A percentile compares a stretch with the other conserved stretches of the same genome.
phyloP scores from a whole-genome alignment of 2,797 vertebrate species.

The Pachyuromys duprasi region DNA sequence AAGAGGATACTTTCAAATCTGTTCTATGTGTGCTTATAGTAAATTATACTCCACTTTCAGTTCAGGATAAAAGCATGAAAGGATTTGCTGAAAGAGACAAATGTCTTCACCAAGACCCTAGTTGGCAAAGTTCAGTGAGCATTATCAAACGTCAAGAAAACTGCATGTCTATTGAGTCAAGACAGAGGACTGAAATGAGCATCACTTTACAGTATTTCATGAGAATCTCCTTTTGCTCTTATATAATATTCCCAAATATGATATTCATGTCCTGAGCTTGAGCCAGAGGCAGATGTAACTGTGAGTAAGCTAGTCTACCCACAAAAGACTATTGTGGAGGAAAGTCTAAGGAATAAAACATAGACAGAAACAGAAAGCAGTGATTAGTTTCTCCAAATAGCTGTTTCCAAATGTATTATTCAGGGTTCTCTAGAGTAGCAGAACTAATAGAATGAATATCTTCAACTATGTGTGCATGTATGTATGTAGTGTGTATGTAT shows the following conservation, averaged over 20 bases:
- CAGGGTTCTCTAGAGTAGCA: not conserved
- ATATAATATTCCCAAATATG: not conserved
- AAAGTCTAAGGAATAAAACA: not conserved
- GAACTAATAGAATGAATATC: not conserved
- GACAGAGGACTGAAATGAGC: not conserved
- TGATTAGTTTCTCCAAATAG: not conserved
- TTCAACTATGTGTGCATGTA: not conserved
- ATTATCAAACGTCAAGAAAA: not conserved
- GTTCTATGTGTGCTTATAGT: not conserved
- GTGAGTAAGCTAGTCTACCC: not conserved
- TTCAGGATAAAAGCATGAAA: slow-evolving; percentile 46
- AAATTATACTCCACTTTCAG: slow-evolving; percentile 7
- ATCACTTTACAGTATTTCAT: not conserved
- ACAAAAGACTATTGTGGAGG: not conserved
- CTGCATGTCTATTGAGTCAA: not conserved
- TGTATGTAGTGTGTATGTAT: not conserved
- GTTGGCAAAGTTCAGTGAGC: not conserved
- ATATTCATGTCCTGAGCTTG: not conserved
- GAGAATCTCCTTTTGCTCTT: not conserved
- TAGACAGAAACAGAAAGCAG: slow-evolving; percentile 1
- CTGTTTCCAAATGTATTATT: not conserved
- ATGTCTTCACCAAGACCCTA: slow-evolving; percentile 27
- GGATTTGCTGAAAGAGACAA: slow-evolving; percentile 27
- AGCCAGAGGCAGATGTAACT: not conserved
- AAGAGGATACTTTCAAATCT: not conserved